A percentile compares a stretch with the other conserved stretches of the same genome.
These are phyloP conservation scores for Charadrius vociferus DNA, from an alignment of 2,113 vertebrate genomes.

Conservation along the genomic window DNA sequence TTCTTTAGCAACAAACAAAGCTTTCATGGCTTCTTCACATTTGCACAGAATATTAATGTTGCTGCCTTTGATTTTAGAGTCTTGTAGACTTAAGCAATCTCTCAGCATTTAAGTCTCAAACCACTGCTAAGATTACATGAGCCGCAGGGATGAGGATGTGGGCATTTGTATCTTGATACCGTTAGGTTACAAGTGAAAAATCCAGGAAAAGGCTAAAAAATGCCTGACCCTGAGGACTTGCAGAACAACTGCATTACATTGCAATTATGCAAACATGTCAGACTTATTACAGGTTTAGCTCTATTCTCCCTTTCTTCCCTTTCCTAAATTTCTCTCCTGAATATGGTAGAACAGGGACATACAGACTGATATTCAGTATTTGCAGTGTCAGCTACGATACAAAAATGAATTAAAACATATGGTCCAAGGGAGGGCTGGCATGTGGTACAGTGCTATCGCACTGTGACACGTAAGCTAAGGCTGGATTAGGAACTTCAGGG, in stretches of 20 bases:
- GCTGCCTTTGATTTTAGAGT: constrained; percentile 6
- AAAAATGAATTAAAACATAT: not conserved
- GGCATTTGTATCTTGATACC: not conserved
- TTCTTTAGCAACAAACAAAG: constrained; percentile 49
- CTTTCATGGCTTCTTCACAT: constrained; percentile 27
- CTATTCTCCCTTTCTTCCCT: constrained; percentile 3
- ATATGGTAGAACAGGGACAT: not conserved
- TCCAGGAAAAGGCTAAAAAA: not conserved
- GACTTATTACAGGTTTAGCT: not conserved
- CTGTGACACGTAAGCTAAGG: not conserved
- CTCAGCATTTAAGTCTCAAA: not conserved
- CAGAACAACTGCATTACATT: not conserved
- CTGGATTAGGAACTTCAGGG: not conserved
- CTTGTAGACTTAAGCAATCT: not conserved
- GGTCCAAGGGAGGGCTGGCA: not conserved
- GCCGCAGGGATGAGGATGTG: not conserved
- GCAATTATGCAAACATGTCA: not conserved
- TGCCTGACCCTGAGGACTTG: not conserved
- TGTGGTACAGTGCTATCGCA: not conserved
- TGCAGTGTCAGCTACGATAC: not conserved
- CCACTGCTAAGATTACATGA: not conserved
- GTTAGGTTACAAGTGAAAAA: not conserved
- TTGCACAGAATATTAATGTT: constrained; percentile 15
- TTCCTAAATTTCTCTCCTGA: not conserved
- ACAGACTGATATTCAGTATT: not conserved